These are phyloP conservation scores for Tetheella fluctuosa DNA, from an alignment of 2,888 invertebrate genomes.

Conservation along the genomic window DNA sequence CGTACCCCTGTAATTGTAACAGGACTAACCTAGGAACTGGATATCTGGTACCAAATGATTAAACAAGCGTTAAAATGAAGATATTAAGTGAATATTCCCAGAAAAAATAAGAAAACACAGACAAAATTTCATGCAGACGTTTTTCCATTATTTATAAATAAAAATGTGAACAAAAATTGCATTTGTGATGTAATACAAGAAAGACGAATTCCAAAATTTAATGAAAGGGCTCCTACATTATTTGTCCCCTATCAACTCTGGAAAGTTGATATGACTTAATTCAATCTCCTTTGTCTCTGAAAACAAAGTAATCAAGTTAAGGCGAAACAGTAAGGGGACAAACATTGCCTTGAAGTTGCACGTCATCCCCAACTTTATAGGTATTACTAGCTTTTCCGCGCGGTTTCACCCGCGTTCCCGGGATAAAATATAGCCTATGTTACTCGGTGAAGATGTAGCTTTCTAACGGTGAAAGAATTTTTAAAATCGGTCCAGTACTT, in stretches of 20 bases:
- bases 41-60: no score
- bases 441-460: no score
- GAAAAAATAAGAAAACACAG: no score
- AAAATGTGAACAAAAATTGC: neutral
- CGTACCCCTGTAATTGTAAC: neutral
- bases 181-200: neutral
- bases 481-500: no score
- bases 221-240: neutral
- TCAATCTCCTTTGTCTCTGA: conserved; percentile 2
- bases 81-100: neutral
- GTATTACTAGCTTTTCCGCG: no score
- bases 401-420: no score
- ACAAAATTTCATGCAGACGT: no score
- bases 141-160: no score
- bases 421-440: no score
- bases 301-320: conserved; percentile 5
- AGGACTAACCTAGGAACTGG: neutral
- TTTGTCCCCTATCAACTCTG: neutral
- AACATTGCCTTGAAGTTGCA: conserved; percentile 37
- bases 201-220: neutral
- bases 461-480: no score
- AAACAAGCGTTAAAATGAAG: neutral
- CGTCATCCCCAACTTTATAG: conserved; percentile 31
- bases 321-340: conserved; percentile 39
- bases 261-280: conserved; percentile 7